phyloP scores from a whole-genome alignment of 2,888 invertebrate species.

The Halictus ligatus region DNA sequence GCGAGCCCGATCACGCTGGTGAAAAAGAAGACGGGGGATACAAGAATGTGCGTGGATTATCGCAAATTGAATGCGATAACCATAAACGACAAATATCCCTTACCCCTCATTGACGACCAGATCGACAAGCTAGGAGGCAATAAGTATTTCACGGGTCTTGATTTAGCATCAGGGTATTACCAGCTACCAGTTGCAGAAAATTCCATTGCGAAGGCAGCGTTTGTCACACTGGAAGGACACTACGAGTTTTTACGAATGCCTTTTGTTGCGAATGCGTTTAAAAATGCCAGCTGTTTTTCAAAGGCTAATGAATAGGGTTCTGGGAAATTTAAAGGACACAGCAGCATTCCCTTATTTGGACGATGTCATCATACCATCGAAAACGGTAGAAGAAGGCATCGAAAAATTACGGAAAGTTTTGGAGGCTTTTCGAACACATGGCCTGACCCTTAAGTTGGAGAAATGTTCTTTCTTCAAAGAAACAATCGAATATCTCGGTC shows the following conservation, averaged over 20 bases:
- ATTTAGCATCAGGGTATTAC: not conserved
- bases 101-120: not conserved
- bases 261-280: too few species aligned
- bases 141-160: not conserved
- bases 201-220: not conserved
- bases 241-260: too few species aligned
- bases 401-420: too few species aligned
- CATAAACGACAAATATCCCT: not conserved
- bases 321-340: not conserved
- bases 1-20: not conserved
- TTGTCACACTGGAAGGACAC: too few species aligned
- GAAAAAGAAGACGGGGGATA: not conserved
- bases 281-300: not conserved
- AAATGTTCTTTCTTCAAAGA: too few species aligned
- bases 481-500: too few species aligned
- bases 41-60: not conserved
- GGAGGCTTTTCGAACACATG: too few species aligned
- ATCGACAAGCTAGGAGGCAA: not conserved
- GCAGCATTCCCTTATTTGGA: not conserved
- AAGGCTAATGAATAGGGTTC: not conserved
- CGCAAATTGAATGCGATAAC: not conserved
- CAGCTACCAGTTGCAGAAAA: not conserved
- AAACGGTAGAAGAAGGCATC: not conserved
- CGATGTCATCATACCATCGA: not conserved
- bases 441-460: too few species aligned